Conservation (phyloP, 2,797 vertebrate species). For the Chiloscyllium punctatum region DNA sequence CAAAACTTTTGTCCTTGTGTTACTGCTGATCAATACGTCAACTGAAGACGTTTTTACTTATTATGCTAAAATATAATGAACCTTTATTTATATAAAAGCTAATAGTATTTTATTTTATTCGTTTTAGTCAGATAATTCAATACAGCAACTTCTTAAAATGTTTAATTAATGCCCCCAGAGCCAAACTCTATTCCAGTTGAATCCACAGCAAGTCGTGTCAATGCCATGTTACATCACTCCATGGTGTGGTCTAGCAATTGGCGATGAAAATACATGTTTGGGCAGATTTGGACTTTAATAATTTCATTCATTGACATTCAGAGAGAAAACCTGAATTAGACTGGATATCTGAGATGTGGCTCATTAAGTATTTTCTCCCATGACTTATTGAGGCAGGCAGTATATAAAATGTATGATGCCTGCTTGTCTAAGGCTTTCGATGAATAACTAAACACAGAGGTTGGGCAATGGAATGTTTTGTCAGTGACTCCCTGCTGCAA, state of each 20-base stretch:
- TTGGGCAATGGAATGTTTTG: too few species aligned
- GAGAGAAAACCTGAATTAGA: background rate
- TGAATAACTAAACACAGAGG: too few species aligned
- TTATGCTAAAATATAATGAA: background rate
- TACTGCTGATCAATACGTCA: background rate
- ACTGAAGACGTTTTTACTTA: background rate
- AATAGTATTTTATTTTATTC: background rate
- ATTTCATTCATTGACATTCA: background rate
- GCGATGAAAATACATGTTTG: background rate
- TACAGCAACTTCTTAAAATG: background rate
- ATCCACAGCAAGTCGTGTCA: too few species aligned
- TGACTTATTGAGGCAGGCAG: too few species aligned
- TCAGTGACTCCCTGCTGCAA: background rate
- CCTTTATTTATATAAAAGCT: background rate
- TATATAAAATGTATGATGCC: too few species aligned
- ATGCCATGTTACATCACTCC: background rate
- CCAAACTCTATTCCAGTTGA: too few species aligned
- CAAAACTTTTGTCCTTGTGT: background rate
- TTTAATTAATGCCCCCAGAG: background rate
- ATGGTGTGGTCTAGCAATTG: background rate
- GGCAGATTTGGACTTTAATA: background rate
- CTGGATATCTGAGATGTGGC: background rate
- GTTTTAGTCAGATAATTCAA: background rate
- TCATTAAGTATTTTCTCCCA: background rate
- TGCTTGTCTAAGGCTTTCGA: too few species aligned